Evolutionary conservation across 1,140 invertebrate genomes (phyloP).

Genomic region (Callitettix versicolor): DNA sequence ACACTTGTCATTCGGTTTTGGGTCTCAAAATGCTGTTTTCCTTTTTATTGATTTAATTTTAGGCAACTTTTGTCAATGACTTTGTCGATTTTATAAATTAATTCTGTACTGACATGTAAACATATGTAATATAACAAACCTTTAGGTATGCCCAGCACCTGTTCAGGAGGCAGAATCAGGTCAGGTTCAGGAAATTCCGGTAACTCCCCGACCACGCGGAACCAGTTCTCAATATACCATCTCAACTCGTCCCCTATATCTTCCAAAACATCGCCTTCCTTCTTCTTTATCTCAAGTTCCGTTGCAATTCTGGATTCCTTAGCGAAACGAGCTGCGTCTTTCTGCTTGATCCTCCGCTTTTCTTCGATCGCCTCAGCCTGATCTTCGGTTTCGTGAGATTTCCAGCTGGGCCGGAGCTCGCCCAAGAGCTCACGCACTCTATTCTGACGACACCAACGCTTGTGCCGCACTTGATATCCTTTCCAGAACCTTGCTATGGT

Average conservation of each 20-base stretch:
- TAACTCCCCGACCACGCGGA: constrained; percentile 2
- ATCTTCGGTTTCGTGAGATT: not conserved
- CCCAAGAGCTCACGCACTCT: not conserved
- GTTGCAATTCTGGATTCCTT: not conserved
- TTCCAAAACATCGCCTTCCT: not conserved
- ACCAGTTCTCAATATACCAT: constrained; percentile 11
- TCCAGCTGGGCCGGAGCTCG: constrained; percentile 5
- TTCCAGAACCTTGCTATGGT: constrained; percentile 2
- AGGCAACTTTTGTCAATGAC: too few relatives aligned
- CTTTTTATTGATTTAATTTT: too few relatives aligned
- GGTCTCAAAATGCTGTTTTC: too few relatives aligned
- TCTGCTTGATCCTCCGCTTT: not conserved
- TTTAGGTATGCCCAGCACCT: not conserved
- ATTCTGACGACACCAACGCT: not conserved
- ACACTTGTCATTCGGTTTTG: too few relatives aligned
- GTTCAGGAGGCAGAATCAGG: not conserved
- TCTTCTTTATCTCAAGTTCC: not conserved
- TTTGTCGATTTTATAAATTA: too few relatives aligned
- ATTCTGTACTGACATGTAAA: too few relatives aligned
- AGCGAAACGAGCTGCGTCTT: not conserved
- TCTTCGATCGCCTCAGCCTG: not conserved
- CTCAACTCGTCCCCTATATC: constrained; percentile 7
- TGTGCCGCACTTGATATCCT: not conserved
- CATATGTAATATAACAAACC: not conserved
- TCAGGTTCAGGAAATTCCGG: not conserved